These are phyloP conservation scores for Gadus macrocephalus DNA, from an alignment of 2,113 vertebrate genomes.

Conservation along the genomic window DNA sequence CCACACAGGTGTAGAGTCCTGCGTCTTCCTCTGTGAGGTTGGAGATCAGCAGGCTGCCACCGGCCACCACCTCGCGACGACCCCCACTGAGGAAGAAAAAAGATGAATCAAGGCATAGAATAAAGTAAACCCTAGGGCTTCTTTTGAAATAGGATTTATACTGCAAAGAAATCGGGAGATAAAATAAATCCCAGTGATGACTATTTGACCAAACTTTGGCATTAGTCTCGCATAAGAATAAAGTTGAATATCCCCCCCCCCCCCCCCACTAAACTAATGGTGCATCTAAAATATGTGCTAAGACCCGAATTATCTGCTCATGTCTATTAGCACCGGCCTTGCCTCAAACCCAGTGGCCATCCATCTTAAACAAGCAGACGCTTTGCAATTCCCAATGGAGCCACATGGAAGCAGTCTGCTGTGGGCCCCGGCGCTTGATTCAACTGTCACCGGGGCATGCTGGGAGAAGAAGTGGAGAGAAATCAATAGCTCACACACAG, in stretches of 20 bases:
- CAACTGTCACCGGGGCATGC: conserved; percentile 35
- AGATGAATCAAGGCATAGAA: background rate
- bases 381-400: conserved; percentile 27
- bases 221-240: too few relatives aligned
- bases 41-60: conserved; percentile 79
- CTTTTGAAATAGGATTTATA: background rate
- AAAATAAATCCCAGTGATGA: too few relatives aligned
- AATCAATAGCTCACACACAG: conserved; percentile 51
- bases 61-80: conserved; percentile 74
- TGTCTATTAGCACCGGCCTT: conserved; percentile 22
- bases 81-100: conserved; percentile 65
- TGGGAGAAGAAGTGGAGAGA: conserved; percentile 23
- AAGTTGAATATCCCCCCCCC: too few relatives aligned
- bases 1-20: conserved; percentile 84
- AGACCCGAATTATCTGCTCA: conserved; percentile 21
- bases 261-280: too few relatives aligned
- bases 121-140: background rate
- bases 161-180: too few relatives aligned
- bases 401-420: conserved; percentile 32
- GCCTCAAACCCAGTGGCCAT: conserved; percentile 23
- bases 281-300: conserved; percentile 4
- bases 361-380: conserved; percentile 34
- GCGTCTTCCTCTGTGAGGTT: conserved; percentile 78
- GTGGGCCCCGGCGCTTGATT: conserved; percentile 33
- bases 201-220: too few relatives aligned